phyloP scores from a whole-genome alignment of 2,797 vertebrate genomes.

The Luscinia luscinia region DNA sequence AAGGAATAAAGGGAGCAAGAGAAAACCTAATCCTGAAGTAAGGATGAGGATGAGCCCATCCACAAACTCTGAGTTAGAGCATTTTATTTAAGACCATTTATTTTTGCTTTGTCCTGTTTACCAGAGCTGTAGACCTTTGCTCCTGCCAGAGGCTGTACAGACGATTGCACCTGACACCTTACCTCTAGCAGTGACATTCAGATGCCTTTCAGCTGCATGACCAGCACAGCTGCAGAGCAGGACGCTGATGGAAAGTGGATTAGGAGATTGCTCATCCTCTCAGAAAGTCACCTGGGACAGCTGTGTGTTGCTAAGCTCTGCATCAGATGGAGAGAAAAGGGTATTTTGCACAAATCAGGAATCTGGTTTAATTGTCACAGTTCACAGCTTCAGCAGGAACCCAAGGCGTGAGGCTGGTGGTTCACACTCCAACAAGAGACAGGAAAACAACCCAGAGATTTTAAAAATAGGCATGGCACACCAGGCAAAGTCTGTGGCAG shows the following conservation, averaged over 20 bases:
- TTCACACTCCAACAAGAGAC: not conserved
- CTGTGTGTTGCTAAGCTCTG: not conserved
- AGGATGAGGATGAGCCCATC: not conserved
- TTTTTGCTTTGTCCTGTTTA: slow-evolving; percentile 19
- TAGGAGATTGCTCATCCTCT: slow-evolving; percentile 16
- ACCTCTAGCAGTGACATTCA: not conserved
- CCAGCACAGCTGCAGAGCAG: not conserved
- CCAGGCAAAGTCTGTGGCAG: not conserved
- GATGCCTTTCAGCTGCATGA: not conserved
- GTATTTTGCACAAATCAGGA: not conserved
- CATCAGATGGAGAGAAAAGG: not conserved
- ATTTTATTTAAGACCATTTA: not conserved
- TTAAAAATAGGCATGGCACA: not conserved
- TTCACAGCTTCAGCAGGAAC: not conserved
- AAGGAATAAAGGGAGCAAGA: not conserved
- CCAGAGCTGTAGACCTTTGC: slow-evolving; percentile 29
- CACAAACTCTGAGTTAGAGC: not conserved
- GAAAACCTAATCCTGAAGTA: not conserved
- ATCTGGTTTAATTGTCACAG: not conserved
- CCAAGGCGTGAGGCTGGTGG: not conserved
- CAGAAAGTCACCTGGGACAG: not conserved
- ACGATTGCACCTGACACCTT: not conserved
- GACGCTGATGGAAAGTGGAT: not conserved
- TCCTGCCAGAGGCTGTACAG: not conserved
- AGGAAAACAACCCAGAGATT: not conserved